Evolutionary conservation across 2,797 vertebrate genomes (phyloP).

Genomic region (Lutjanus argentimaculatus): DNA sequence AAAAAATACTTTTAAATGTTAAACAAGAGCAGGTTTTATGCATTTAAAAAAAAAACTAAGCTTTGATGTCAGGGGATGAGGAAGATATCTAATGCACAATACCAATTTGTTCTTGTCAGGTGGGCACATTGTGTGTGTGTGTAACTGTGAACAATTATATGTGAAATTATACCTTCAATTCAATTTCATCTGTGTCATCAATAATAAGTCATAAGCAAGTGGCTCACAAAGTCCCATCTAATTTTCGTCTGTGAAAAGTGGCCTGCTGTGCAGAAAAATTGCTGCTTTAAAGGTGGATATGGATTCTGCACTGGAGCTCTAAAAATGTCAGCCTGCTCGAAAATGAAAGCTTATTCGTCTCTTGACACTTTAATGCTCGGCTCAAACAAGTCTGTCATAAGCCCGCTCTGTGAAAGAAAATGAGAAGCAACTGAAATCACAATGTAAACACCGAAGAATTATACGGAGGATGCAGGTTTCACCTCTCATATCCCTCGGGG

Average conservation of each 20-base stretch:
- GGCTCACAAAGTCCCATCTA: constrained; percentile 2
- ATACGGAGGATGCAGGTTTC: constrained; percentile 19
- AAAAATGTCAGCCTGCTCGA: constrained; percentile 18
- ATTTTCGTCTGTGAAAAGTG: constrained; percentile 26
- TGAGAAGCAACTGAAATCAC: constrained; percentile 34
- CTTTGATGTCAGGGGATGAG: constrained; percentile 30
- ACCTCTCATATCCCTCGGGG: constrained; percentile 7
- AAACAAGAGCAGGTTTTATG: neutral
- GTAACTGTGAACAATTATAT: constrained; percentile 37
- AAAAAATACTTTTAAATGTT: neutral
- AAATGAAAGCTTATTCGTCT: constrained; percentile 34
- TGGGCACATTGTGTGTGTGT: neutral
- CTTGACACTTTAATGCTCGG: constrained; percentile 51
- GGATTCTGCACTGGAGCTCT: constrained; percentile 24
- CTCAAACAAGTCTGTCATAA: constrained; percentile 44
- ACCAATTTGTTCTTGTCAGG: constrained; percentile 19
- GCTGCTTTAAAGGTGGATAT: constrained; percentile 39
- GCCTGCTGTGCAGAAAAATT: constrained; percentile 29
- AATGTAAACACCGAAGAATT: constrained; percentile 51
- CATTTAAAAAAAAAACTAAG: neutral
- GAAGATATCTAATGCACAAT: neutral
- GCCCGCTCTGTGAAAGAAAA: constrained; percentile 36
- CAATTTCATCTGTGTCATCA: constrained; percentile 6
- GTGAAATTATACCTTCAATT: constrained; percentile 27
- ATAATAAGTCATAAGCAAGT: constrained; percentile 18